phyloP scores from a whole-genome alignment of 1,140 invertebrate species.

The Drosophila athabasca region DNA sequence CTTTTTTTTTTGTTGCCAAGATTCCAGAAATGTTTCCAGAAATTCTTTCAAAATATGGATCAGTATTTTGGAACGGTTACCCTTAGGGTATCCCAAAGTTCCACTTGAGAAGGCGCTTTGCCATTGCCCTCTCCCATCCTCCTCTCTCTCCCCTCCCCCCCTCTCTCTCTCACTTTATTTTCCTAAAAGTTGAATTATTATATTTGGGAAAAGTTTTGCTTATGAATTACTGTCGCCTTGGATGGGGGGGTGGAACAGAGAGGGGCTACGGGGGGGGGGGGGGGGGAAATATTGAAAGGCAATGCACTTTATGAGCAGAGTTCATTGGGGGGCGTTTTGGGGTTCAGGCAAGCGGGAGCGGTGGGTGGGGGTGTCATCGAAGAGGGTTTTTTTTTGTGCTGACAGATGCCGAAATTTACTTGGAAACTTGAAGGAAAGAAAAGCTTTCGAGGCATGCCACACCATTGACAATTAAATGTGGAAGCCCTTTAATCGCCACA shows the following conservation, averaged over 20 bases:
- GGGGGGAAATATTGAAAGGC: conserved; percentile 29
- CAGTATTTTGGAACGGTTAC: too few species aligned
- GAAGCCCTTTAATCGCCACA: not conserved
- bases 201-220: conserved; percentile 73
- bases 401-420: conserved; percentile 1
- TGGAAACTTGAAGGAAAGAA: not conserved
- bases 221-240: conserved; percentile 65
- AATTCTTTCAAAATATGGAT: too few species aligned
- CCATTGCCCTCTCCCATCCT: too few species aligned
- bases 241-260: not conserved
- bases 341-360: conserved; percentile 36
- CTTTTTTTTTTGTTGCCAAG: too few species aligned
- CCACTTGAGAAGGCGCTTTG: not conserved
- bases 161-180: conserved; percentile 10
- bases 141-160: too few species aligned
- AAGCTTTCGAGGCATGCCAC: not conserved
- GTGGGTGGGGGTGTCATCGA: conserved; percentile 23
- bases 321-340: not conserved
- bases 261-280: not conserved
- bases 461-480: conserved; percentile 4
- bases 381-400: not conserved
- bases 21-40: too few species aligned
- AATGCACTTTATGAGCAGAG: conserved; percentile 45
- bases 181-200: conserved; percentile 70
- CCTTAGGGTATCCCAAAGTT: not conserved